phyloP scores from a whole-genome alignment of 2,888 invertebrate species.

The Noctua pronuba region DNA sequence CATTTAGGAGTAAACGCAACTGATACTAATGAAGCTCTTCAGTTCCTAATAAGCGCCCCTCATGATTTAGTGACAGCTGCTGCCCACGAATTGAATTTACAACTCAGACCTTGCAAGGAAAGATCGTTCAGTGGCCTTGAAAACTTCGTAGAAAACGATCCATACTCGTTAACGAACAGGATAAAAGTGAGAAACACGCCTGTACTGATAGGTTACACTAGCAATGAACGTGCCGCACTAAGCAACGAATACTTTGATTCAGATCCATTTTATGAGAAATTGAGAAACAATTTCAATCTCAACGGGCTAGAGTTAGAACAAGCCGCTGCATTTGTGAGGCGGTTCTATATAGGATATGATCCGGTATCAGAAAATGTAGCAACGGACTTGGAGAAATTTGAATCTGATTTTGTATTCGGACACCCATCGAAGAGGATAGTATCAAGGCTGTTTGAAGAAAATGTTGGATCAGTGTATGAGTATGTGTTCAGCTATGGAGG shows the following conservation, averaged over 20 bases:
- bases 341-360: slow-evolving; percentile 85
- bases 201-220: slow-evolving; percentile 83
- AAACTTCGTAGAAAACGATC: slow-evolving; percentile 82
- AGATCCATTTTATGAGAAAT: slow-evolving; percentile 80
- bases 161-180: slow-evolving; percentile 79
- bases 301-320: slow-evolving; percentile 73
- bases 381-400: slow-evolving; percentile 77
- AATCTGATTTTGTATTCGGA: slow-evolving; percentile 82
- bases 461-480: slow-evolving; percentile 80
- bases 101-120: slow-evolving; percentile 83
- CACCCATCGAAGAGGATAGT: slow-evolving; percentile 83
- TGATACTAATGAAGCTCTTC: slow-evolving; percentile 79
- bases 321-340: slow-evolving; percentile 76
- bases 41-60: slow-evolving; percentile 76
- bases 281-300: slow-evolving; percentile 80
- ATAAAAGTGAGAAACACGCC: slow-evolving; percentile 82
- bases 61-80: slow-evolving; percentile 80
- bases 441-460: slow-evolving; percentile 77
- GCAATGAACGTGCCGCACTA: slow-evolving; percentile 74
- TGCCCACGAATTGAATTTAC: slow-evolving; percentile 75
- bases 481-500: slow-evolving; percentile 83
- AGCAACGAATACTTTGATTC: slow-evolving; percentile 74
- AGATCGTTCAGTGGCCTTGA: slow-evolving; percentile 83
- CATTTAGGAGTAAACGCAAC: slow-evolving; percentile 81
- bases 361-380: slow-evolving; percentile 72